Evolutionary conservation across 2,888 invertebrate genomes (phyloP).

Genomic region (Mycogona germanica): DNA sequence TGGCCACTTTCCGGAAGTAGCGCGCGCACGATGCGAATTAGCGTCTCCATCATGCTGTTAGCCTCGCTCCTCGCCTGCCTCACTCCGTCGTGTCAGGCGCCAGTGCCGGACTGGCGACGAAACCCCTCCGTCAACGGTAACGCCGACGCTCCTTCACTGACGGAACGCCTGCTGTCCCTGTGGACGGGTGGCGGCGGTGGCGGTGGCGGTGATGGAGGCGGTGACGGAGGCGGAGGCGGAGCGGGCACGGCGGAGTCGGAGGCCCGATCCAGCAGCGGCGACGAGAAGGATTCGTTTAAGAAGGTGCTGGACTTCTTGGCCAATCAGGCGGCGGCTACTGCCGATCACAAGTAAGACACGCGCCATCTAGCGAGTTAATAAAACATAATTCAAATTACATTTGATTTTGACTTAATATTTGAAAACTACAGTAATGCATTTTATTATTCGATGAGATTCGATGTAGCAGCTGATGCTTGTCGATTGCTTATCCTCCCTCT

Average conservation of each 20-base stretch:
- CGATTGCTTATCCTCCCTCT: no score
- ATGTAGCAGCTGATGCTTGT: no score
- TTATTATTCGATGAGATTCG: no score
- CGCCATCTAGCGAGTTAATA: not conserved
- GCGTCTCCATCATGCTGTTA: not conserved
- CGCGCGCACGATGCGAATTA: no score
- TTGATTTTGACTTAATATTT: no score
- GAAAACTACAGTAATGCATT: no score
- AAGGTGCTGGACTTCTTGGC: slow-evolving; percentile 2
- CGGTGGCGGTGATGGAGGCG: not conserved
- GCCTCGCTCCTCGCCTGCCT: not conserved
- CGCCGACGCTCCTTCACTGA: not conserved
- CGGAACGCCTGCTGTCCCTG: not conserved
- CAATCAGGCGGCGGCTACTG: not conserved
- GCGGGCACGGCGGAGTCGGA: not conserved
- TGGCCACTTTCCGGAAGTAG: no score
- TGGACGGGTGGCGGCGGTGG: not conserved
- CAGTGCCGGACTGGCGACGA: no score
- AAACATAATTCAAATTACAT: no score
- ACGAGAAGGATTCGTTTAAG: slow-evolving; percentile 1
- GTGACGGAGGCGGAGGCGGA: not conserved
- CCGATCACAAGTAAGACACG: not conserved
- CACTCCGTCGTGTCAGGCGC: not conserved
- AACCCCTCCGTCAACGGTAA: no score
- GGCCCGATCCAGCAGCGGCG: no score